phyloP scores from a whole-genome alignment of 2,888 invertebrate species.

The Cenopis cana region DNA sequence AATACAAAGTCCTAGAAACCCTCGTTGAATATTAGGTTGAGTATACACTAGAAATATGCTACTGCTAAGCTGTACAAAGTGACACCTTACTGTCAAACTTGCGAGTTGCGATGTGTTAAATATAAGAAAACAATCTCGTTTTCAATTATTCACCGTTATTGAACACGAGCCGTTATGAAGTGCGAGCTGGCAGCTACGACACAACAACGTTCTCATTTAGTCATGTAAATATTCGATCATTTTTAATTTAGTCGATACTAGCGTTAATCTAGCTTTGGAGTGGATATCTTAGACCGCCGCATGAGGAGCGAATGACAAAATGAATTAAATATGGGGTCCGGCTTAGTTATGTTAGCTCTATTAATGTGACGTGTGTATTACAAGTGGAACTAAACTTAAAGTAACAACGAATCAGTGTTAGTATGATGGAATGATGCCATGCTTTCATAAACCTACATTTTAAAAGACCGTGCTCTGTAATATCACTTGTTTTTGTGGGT shows the following conservation, averaged over 20 bases:
- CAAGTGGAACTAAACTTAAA: not conserved
- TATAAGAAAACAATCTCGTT: no score
- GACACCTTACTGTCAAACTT: no score
- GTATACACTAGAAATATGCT: no score
- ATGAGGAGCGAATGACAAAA: conserved; percentile 48
- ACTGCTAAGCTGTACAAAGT: no score
- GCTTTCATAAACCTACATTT: not conserved
- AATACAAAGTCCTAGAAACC: no score
- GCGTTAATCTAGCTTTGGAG: conserved; percentile 71
- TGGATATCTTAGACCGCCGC: conserved; percentile 70
- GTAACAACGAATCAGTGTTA: conserved; percentile 24
- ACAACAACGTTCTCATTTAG: conserved; percentile 49
- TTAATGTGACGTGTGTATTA: not conserved
- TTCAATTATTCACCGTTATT: no score
- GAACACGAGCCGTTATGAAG: no score
- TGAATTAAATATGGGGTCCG: not conserved
- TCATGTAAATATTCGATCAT: conserved; percentile 67
- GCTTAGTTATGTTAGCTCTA: not conserved
- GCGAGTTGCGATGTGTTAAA: no score
- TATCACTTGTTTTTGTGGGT: no score
- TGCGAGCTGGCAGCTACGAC: conserved; percentile 50
- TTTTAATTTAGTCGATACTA: conserved; percentile 77
- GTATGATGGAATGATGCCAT: conserved; percentile 4
- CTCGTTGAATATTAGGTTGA: no score
- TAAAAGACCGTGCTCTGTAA: not conserved